Base-by-base conservation (phyloP, 1,140 invertebrate species). In the Triops longicaudatus region DNA sequence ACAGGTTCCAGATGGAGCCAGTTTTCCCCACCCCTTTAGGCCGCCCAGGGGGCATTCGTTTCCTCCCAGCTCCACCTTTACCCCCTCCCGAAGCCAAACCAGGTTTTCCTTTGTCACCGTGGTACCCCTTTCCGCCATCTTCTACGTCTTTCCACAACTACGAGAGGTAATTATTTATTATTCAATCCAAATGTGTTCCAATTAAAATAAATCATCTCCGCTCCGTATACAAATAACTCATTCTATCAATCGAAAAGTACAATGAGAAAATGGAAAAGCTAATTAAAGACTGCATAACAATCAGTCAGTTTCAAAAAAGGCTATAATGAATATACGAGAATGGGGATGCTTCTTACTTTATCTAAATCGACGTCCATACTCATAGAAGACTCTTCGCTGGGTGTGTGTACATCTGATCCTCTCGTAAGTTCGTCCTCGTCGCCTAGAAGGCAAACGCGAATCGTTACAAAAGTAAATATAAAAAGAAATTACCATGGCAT, bases 21-120 rank as follows among this genome's bases (percentile, higher is more conserved):
- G 83, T 82, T 81, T 87, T 85, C 17, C 87, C 85, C 76, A 86
- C 83, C 78, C 88, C 88, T 81, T 90, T 90, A 0, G 90, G 89
- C 44, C 89, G 85, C 77, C 85, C 85, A 22, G 22, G 50, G 14
- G 50, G 50, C 50, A 63, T 63, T 10, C 50, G 50, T 63, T 63
- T 63, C 50, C n/a, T 63, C 14, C 89, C 89, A 31, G 88, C 77
- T 75, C 50, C 76, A 63, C 73, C 76, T 76, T 74, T 72, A 73
- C 76, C 77, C 3, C 74, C 72, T 73, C 72, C 63, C 26, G 72
- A 43, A 22, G 73, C 43, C 71, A 77, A 28, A 73, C 79, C 73
- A 3, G 86, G 77, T 87, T 85, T 1, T 88, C 84, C 76, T 86
- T 87, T 41, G 7, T 14, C 50, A 5, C 50, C 50, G 17, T 22